A percentile compares a stretch with the other conserved stretches of the same genome.
Evolutionary conservation across 1,140 invertebrate species (phyloP).

Genomic region (Varroa destructor): DNA sequence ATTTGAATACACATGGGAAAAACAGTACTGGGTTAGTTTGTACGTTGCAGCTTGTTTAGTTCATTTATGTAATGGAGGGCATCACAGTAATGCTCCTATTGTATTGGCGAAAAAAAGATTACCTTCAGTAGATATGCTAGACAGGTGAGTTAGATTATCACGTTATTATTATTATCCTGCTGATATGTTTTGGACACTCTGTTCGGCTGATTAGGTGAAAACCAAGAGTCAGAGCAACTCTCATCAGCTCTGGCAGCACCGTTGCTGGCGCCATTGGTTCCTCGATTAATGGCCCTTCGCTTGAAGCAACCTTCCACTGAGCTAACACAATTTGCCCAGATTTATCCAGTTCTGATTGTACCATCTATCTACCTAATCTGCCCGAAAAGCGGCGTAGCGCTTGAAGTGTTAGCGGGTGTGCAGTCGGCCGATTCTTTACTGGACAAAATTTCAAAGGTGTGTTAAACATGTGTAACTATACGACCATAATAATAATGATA

Average conservation of each 20-base stretch:
- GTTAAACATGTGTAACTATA: too few relatives aligned
- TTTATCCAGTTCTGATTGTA: conserved; percentile 4
- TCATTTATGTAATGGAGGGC: too few relatives aligned
- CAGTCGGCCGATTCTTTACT: neutral
- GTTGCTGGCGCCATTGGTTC: neutral
- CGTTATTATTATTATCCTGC: too few relatives aligned
- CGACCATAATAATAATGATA: too few relatives aligned
- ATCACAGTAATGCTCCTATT: too few relatives aligned
- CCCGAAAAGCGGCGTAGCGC: neutral
- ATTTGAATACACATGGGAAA: too few relatives aligned
- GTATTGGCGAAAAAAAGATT: too few relatives aligned
- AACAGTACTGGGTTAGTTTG: too few relatives aligned
- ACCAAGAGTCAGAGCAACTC: conserved; percentile 10
- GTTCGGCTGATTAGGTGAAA: conserved; percentile 4
- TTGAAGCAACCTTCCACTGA: conserved; percentile 10
- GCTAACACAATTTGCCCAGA: conserved; percentile 11
- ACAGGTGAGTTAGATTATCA: too few relatives aligned
- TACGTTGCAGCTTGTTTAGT: too few relatives aligned
- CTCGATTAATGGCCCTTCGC: neutral
- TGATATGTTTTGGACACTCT: too few relatives aligned
- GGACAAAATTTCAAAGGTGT: conserved; percentile 11
- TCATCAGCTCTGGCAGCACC: neutral
- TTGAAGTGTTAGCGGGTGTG: conserved; percentile 5
- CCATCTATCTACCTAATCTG: conserved; percentile 15
- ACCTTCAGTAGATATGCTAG: too few relatives aligned